Evolutionary conservation across 1,140 invertebrate species (phyloP).

Genomic region (Anastatus disparis): DNA sequence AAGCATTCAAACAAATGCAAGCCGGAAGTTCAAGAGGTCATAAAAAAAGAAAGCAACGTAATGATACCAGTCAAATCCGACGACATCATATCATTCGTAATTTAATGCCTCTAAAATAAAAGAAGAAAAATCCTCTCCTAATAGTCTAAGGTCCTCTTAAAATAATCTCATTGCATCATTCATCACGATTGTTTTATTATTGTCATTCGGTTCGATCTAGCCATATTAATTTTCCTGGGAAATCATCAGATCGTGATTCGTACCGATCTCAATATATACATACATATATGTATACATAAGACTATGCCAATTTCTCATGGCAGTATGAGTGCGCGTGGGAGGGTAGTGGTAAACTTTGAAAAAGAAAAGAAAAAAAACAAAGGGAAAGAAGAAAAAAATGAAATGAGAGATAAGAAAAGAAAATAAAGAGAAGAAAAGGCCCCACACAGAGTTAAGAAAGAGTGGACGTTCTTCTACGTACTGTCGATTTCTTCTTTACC

Average conservation of each 20-base stretch:
- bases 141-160: background rate
- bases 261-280: too few relatives aligned
- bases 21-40: too few relatives aligned
- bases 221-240: conserved; percentile 38
- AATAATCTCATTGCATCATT: background rate
- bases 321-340: background rate
- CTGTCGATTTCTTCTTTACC: conserved; percentile 41
- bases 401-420: background rate
- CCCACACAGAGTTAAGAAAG: conserved; percentile 57
- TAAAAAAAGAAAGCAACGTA: too few relatives aligned
- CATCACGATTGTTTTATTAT: conserved; percentile 35
- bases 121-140: background rate
- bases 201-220: conserved; percentile 25
- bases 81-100: too few relatives aligned
- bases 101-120: too few relatives aligned
- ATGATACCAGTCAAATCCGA: too few relatives aligned
- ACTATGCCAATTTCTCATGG: conserved; percentile 17
- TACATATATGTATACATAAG: too few relatives aligned
- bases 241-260: conserved; percentile 42
- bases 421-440: conserved; percentile 8
- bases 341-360: conserved; percentile 19
- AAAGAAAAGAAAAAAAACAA: background rate
- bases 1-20: too few relatives aligned
- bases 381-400: background rate
- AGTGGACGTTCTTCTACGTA: conserved; percentile 51